Evolutionary conservation across 2,113 vertebrate species (phyloP).

Genomic region (Eleginops maclovinus): DNA sequence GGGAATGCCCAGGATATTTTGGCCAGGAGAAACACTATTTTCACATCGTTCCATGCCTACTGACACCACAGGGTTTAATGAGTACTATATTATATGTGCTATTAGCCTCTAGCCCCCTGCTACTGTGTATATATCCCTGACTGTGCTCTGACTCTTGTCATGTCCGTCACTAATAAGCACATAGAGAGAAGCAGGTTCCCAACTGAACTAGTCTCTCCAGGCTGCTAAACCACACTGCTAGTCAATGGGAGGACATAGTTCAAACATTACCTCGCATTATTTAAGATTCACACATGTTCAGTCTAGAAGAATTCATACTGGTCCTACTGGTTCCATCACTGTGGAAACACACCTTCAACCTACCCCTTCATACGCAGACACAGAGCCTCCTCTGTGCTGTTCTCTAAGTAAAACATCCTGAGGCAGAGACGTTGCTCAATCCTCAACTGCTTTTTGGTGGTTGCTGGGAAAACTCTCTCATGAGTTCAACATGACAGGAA

Average conservation of each 20-base stretch:
- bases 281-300: conserved; percentile 59
- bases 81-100: too few relatives aligned
- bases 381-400: conserved; percentile 41
- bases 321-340: conserved; percentile 75
- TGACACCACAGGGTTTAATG: too few relatives aligned
- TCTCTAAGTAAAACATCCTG: conserved; percentile 47
- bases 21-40: too few relatives aligned
- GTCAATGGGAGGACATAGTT: conserved; percentile 34
- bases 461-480: conserved; percentile 32
- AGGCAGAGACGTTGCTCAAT: conserved; percentile 62
- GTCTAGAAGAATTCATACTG: conserved; percentile 70
- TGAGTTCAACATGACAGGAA: conserved; percentile 10
- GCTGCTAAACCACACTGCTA: conserved; percentile 17
- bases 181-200: conserved; percentile 29
- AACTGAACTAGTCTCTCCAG: conserved; percentile 55
- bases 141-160: too few relatives aligned
- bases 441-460: conserved; percentile 35
- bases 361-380: conserved; percentile 17
- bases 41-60: too few relatives aligned
- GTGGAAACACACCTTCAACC: conserved; percentile 61
- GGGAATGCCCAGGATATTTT: too few relatives aligned
- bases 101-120: too few relatives aligned
- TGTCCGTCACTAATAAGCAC: too few relatives aligned
- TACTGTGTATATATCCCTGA: too few relatives aligned
- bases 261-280: conserved; percentile 27